phyloP scores from a whole-genome alignment of 1,140 invertebrate genomes.

The Sesamia nonagrioides region DNA sequence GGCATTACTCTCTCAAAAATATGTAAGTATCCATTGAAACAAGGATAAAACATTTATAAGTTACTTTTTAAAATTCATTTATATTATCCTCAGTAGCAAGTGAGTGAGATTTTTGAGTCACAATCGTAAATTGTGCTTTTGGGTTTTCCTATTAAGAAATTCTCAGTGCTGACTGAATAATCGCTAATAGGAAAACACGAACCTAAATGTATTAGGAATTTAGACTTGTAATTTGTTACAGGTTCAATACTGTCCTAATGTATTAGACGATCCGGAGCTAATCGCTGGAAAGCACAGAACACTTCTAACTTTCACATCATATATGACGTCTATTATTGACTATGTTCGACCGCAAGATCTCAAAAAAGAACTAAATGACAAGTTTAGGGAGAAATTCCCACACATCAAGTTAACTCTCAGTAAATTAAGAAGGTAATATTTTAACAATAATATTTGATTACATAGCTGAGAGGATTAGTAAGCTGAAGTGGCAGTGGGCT shows the following conservation, averaged over 20 bases:
- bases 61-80: too few species aligned
- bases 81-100: too few species aligned
- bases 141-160: background rate
- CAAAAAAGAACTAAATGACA: conserved; percentile 99
- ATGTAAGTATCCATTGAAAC: conserved; percentile 64
- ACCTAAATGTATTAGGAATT: background rate
- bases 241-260: conserved; percentile 94
- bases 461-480: too few species aligned
- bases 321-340: conserved; percentile 98
- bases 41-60: too few species aligned
- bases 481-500: too few species aligned
- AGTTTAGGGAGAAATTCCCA: conserved; percentile 98
- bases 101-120: background rate
- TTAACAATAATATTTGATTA: background rate
- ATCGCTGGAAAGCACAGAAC: conserved; percentile 98
- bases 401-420: conserved; percentile 98
- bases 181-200: too few species aligned
- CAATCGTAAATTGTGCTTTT: background rate
- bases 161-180: background rate
- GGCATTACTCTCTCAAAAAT: conserved; percentile 78
- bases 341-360: conserved; percentile 98
- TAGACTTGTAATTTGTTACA: conserved; percentile 54
- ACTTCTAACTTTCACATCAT: conserved; percentile 97
- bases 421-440: conserved; percentile 95
- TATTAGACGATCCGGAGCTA: conserved; percentile 97